These are phyloP conservation scores for Trichosurus vulpecula DNA, from an alignment of 2,797 vertebrate genomes.

Conservation along the genomic window DNA sequence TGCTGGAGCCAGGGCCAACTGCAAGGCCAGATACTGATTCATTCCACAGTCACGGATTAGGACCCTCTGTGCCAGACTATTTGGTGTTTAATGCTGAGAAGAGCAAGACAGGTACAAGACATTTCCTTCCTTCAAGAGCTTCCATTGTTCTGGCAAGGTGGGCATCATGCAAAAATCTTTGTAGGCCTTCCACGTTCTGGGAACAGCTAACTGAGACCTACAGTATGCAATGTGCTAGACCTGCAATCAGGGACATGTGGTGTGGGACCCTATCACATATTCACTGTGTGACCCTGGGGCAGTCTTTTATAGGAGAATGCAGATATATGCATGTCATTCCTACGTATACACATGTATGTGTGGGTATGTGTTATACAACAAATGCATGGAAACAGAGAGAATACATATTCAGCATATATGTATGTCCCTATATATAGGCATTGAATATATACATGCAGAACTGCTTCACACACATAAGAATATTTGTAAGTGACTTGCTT, in stretches of 20 bases:
- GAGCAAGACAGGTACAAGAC: background rate
- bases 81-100: background rate
- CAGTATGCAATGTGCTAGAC: background rate
- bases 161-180: background rate
- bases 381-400: too few relatives aligned
- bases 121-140: background rate
- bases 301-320: background rate
- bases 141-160: background rate
- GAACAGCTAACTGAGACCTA: background rate
- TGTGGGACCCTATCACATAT: background rate
- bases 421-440: too few relatives aligned
- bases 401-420: background rate
- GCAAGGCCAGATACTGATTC: background rate
- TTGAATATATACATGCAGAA: background rate
- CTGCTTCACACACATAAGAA: background rate
- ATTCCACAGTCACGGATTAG: background rate
- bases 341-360: background rate
- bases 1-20: background rate
- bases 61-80: background rate
- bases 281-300: background rate
- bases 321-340: background rate
- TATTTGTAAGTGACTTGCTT: background rate
- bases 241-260: background rate
- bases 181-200: background rate
- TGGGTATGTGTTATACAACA: too few relatives aligned